Conservation (phyloP, 1,140 invertebrate species). For the Melanaphis sacchari region DNA sequence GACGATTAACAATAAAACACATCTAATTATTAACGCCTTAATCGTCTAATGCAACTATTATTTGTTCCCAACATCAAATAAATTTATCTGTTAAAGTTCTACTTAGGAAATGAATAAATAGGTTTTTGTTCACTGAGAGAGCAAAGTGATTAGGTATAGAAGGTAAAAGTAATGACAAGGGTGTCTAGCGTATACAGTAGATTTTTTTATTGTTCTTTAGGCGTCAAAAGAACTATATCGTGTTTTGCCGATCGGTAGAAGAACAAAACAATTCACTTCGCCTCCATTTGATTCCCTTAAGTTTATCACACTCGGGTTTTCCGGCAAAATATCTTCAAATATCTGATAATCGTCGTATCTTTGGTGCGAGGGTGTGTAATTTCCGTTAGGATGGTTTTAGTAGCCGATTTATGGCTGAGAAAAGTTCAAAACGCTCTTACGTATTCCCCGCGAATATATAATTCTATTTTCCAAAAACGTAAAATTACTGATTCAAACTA, state of each 20-base stretch:
- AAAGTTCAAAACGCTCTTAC: constrained; percentile 31
- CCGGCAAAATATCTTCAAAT: constrained; percentile 53
- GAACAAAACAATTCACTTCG: constrained; percentile 36
- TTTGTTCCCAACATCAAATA: neutral
- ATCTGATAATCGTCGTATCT: constrained; percentile 43
- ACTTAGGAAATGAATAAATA: neutral
- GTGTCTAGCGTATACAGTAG: neutral
- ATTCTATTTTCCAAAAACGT: neutral
- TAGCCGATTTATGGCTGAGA: constrained; percentile 51
- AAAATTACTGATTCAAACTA: constrained; percentile 19
- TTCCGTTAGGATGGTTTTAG: constrained; percentile 54
- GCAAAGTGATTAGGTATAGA: neutral
- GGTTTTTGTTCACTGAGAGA: neutral
- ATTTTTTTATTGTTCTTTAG: neutral
- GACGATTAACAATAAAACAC: neutral
- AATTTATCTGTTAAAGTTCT: neutral
- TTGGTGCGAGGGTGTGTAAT: constrained; percentile 43
- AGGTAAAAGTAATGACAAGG: constrained; percentile 28
- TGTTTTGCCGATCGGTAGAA: constrained; percentile 24
- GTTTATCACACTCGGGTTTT: constrained; percentile 38
- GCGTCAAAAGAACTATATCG: constrained; percentile 48
- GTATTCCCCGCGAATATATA: neutral
- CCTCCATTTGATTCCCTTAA: constrained; percentile 16
- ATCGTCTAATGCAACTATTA: neutral
- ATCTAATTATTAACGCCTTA: neutral